These are phyloP conservation scores for Trilocha varians DNA, from an alignment of 2,888 invertebrate genomes.

Conservation along the genomic window DNA sequence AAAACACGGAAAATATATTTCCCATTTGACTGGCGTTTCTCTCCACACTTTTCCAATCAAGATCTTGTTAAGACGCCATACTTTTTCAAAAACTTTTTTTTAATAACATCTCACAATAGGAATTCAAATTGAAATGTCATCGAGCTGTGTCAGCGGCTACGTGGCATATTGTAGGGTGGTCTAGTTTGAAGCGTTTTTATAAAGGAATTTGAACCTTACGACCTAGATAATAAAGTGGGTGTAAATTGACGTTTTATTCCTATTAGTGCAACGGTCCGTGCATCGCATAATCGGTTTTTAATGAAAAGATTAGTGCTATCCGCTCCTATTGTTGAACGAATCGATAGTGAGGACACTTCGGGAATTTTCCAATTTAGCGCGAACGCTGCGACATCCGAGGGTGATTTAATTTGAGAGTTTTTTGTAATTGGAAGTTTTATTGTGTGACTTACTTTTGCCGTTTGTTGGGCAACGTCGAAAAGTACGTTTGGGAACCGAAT, in stretches of 20 bases:
- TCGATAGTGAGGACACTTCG: slow-evolving; percentile 56
- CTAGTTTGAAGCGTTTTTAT: slow-evolving; percentile 21
- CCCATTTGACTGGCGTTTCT: too few relatives aligned
- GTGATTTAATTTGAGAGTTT: background rate
- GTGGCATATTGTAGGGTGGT: slow-evolving; percentile 46
- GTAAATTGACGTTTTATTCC: slow-evolving; percentile 43
- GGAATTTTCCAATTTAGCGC: slow-evolving; percentile 62
- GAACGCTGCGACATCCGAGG: slow-evolving; percentile 28
- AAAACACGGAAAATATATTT: too few relatives aligned
- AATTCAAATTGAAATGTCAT: slow-evolving; percentile 71
- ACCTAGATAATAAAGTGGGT: slow-evolving; percentile 16
- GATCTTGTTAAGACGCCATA: background rate
- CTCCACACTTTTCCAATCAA: too few relatives aligned
- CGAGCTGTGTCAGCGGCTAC: slow-evolving; percentile 40
- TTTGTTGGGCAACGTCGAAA: too few relatives aligned
- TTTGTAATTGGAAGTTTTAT: background rate
- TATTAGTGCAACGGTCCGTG: slow-evolving; percentile 65
- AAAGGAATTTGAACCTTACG: slow-evolving; percentile 24
- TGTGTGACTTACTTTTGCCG: too few relatives aligned
- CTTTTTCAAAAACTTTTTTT: slow-evolving; percentile 29
- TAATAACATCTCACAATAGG: slow-evolving; percentile 51
- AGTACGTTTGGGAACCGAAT: too few relatives aligned
- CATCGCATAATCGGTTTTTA: slow-evolving; percentile 71
- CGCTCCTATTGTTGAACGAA: slow-evolving; percentile 45
- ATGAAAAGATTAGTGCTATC: slow-evolving; percentile 68